Conservation (phyloP, 2,113 vertebrate species). For the Xyliphius kryptos region DNA sequence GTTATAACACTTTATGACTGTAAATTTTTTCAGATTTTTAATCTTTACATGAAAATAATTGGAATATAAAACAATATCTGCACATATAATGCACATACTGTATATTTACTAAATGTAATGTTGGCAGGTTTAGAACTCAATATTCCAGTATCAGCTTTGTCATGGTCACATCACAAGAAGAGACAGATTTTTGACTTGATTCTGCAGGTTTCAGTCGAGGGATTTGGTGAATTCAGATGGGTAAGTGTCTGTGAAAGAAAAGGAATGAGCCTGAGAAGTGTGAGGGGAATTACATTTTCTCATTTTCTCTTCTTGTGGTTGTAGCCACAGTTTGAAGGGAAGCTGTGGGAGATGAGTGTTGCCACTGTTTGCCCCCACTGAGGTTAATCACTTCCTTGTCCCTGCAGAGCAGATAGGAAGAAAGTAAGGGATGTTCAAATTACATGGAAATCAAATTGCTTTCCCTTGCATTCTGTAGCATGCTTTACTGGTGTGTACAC, state of each 20-base stretch:
- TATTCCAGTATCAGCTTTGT: no score
- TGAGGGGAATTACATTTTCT: slow-evolving; percentile 51
- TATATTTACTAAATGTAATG: no score
- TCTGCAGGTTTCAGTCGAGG: not conserved
- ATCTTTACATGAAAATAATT: no score
- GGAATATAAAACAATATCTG: no score
- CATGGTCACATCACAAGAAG: not conserved
- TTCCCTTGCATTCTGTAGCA: slow-evolving; percentile 21
- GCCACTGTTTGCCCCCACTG: slow-evolving; percentile 51
- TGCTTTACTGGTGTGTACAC: slow-evolving; percentile 2
- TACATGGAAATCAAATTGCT: slow-evolving; percentile 13
- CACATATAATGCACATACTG: no score
- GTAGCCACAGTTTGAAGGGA: slow-evolving; percentile 57
- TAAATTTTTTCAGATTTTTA: no score
- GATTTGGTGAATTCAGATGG: slow-evolving; percentile 11
- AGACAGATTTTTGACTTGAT: not conserved
- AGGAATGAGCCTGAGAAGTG: not conserved
- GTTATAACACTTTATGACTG: no score
- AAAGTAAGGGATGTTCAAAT: slow-evolving; percentile 2
- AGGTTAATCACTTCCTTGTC: slow-evolving; percentile 59
- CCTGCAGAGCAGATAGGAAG: slow-evolving; percentile 25
- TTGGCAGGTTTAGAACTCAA: no score
- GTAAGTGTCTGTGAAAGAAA: slow-evolving; percentile 47
- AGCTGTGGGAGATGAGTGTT: slow-evolving; percentile 49
- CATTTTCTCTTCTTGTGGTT: slow-evolving; percentile 59